A percentile compares a stretch with the other conserved stretches of the same genome.
phyloP scores from a whole-genome alignment of 2,113 vertebrate species.

The Edolisoma coerulescens region DNA sequence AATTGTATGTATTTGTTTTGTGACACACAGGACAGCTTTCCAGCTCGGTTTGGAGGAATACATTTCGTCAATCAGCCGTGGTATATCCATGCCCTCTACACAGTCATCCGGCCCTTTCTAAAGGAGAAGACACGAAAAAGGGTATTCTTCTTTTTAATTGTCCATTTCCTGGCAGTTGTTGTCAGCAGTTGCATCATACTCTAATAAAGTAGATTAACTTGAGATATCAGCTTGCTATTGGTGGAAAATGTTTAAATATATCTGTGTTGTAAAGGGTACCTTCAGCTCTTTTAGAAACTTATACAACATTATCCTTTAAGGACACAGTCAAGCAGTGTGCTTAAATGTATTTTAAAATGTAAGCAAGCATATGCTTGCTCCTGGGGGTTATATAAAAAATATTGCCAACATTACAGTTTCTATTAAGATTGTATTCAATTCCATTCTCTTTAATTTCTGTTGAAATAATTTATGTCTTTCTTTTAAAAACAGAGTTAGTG shows the following conservation, averaged over 20 bases:
- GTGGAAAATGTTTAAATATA: background rate
- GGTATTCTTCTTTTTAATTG: conserved; percentile 72
- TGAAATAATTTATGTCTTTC: background rate
- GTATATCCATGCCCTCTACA: conserved; percentile 98
- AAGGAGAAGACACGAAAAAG: conserved; percentile 99
- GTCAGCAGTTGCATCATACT: background rate
- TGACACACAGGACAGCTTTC: conserved; percentile 91
- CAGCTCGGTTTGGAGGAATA: conserved; percentile 95
- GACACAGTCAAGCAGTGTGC: background rate
- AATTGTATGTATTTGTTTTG: background rate
- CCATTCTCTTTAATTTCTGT: background rate
- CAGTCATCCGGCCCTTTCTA: conserved; percentile 94
- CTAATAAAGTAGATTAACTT: background rate
- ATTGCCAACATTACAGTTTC: background rate
- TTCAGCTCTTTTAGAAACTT: background rate
- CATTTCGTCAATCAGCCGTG: conserved; percentile 98
- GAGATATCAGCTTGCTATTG: background rate
- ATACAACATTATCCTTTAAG: background rate
- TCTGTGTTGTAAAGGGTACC: background rate
- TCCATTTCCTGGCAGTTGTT: background rate
- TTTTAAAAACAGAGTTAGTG: background rate
- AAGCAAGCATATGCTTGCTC: background rate
- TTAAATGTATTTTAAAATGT: background rate
- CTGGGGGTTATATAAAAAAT: background rate
- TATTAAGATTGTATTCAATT: background rate